These are phyloP conservation scores for Pissodes strobi DNA, from an alignment of 1,140 invertebrate species.

Conservation along the genomic window DNA sequence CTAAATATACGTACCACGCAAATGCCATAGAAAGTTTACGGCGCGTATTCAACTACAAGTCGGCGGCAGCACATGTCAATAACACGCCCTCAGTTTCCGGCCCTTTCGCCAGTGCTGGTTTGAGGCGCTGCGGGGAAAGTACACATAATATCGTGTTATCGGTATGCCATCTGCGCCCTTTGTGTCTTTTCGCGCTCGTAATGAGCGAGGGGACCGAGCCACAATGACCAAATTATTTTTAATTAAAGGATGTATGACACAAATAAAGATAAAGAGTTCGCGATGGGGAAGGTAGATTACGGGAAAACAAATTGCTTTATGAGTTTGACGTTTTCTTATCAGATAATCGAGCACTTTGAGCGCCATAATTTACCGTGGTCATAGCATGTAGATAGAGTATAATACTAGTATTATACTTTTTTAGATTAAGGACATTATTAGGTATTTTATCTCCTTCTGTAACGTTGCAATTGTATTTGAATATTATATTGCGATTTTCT, in stretches of 20 bases:
- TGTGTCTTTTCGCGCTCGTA: slow-evolving; percentile 29
- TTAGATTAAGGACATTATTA: too few relatives aligned
- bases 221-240: slow-evolving; percentile 33
- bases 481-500: too few relatives aligned
- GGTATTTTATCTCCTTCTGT: too few relatives aligned
- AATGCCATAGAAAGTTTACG: too few relatives aligned
- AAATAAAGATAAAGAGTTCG: slow-evolving; percentile 10
- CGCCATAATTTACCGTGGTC: too few relatives aligned
- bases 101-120: slow-evolving; percentile 20
- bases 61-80: slow-evolving; percentile 41
- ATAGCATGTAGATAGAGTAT: too few relatives aligned
- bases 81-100: slow-evolving; percentile 43
- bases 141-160: slow-evolving; percentile 37
- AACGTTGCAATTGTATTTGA: too few relatives aligned
- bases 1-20: too few relatives aligned
- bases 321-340: not conserved
- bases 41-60: too few relatives aligned
- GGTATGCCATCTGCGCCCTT: slow-evolving; percentile 33
- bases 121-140: slow-evolving; percentile 18
- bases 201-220: slow-evolving; percentile 13
- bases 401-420: too few relatives aligned
- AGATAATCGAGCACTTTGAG: too few relatives aligned
- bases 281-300: not conserved
- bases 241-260: slow-evolving; percentile 29
- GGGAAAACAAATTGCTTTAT: slow-evolving; percentile 20